Evolutionary conservation across 2,797 vertebrate species (phyloP).

Genomic region (Sorex maritimensis): DNA sequence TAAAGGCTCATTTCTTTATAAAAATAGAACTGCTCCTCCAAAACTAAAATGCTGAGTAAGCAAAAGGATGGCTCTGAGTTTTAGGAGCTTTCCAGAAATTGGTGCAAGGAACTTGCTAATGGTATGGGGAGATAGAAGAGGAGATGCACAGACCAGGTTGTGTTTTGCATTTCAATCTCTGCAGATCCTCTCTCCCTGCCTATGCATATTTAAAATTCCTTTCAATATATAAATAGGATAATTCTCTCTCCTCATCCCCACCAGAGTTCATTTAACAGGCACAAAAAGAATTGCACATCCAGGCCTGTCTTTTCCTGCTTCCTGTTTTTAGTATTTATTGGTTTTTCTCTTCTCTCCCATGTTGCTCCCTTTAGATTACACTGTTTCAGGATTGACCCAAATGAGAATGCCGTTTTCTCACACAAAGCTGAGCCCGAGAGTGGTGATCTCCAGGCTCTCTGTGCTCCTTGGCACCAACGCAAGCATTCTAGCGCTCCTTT

Average conservation of each 20-base stretch:
- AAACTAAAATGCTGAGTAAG: slow-evolving; percentile 82
- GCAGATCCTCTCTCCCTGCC: slow-evolving; percentile 79
- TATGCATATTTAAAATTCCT: slow-evolving; percentile 88
- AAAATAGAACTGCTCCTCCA: slow-evolving; percentile 77
- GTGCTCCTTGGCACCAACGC: slow-evolving; percentile 36
- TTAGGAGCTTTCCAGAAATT: slow-evolving; percentile 77
- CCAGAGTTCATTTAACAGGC: slow-evolving; percentile 84
- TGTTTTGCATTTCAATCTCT: slow-evolving; percentile 83
- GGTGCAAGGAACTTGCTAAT: slow-evolving; percentile 75
- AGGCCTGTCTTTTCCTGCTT: slow-evolving; percentile 80
- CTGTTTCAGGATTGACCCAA: slow-evolving; percentile 52
- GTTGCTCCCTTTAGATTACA: slow-evolving; percentile 67
- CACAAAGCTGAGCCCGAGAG: slow-evolving; percentile 20
- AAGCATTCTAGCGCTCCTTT: slow-evolving; percentile 28
- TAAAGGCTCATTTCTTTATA: slow-evolving; percentile 65
- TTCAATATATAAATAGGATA: slow-evolving; percentile 85
- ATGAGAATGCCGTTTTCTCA: slow-evolving; percentile 60
- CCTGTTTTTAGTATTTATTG: slow-evolving; percentile 81
- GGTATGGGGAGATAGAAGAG: slow-evolving; percentile 75
- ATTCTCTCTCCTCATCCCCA: slow-evolving; percentile 78
- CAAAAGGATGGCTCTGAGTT: slow-evolving; percentile 76
- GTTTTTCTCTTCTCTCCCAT: slow-evolving; percentile 58
- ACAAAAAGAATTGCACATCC: slow-evolving; percentile 80
- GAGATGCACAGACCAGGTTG: slow-evolving; percentile 68
- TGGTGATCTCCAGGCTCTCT: neutral